A percentile compares a stretch with the other conserved stretches of the same genome.
phyloP scores from a whole-genome alignment of 2,888 invertebrate species.

The Cheilosia vulpina region DNA sequence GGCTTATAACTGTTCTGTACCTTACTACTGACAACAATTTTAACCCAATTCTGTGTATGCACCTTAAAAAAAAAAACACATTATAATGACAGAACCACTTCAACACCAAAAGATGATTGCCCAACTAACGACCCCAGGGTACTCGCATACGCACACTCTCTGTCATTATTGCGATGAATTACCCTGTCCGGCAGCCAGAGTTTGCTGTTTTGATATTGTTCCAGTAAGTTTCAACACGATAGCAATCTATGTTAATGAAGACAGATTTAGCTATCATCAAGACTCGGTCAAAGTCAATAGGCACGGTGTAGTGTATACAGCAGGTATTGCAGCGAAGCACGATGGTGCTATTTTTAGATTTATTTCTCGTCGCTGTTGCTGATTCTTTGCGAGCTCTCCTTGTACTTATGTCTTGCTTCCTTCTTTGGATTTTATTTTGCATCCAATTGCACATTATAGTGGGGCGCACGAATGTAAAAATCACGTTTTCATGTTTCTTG shows the following conservation, averaged over 20 bases:
- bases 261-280: slow-evolving; percentile 44
- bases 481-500: slow-evolving; percentile 63
- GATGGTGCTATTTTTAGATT: slow-evolving; percentile 50
- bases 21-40: no score
- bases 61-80: background rate
- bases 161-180: slow-evolving; percentile 26
- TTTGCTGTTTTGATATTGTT: slow-evolving; percentile 57
- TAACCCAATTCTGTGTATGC: no score
- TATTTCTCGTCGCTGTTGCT: background rate
- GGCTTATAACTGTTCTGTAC: no score
- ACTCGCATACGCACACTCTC: background rate
- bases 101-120: slow-evolving; percentile 21
- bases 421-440: slow-evolving; percentile 59
- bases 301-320: background rate
- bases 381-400: background rate
- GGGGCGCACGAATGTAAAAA: slow-evolving; percentile 57
- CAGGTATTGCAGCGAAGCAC: slow-evolving; percentile 6
- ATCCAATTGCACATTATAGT: slow-evolving; percentile 54
- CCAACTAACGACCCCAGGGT: slow-evolving; percentile 6
- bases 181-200: slow-evolving; percentile 9
- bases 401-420: slow-evolving; percentile 21
- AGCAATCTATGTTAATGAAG: slow-evolving; percentile 64
- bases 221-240: slow-evolving; percentile 39
- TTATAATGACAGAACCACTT: slow-evolving; percentile 2
- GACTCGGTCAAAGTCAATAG: slow-evolving; percentile 44